A percentile compares a stretch with the other conserved stretches of the same genome.
Evolutionary conservation across 2,888 invertebrate genomes (phyloP).

Genomic region (Prosapia bicincta): DNA sequence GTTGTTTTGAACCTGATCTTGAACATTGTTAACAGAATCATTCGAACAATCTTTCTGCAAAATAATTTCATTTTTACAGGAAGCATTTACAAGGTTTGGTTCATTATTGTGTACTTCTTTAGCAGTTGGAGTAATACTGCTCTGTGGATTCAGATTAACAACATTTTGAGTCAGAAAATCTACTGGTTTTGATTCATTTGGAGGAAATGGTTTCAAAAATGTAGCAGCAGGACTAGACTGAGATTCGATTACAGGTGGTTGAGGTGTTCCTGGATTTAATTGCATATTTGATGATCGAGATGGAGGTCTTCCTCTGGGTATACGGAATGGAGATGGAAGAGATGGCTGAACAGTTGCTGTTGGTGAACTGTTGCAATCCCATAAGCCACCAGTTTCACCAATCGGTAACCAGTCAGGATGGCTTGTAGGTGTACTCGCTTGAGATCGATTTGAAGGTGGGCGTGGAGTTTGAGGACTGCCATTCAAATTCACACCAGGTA

Average conservation of each 20-base stretch:
- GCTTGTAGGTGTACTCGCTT: slow-evolving; percentile 2
- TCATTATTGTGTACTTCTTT: neutral
- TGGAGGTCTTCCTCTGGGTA: slow-evolving; percentile 62
- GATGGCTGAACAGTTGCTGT: slow-evolving; percentile 13
- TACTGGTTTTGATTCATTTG: slow-evolving; percentile 38
- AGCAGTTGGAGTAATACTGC: neutral
- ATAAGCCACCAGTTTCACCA: neutral
- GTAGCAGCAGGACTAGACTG: slow-evolving; percentile 47
- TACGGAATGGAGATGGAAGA: slow-evolving; percentile 55
- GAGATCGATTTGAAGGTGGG: slow-evolving; percentile 2
- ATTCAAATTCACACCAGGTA: neutral
- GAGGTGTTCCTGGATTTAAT: slow-evolving; percentile 48
- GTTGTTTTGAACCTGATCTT: neutral
- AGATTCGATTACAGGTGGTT: slow-evolving; percentile 46
- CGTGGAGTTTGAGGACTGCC: neutral
- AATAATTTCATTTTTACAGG: neutral
- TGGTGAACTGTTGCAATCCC: slow-evolving; percentile 23
- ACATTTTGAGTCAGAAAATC: neutral
- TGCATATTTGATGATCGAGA: slow-evolving; percentile 50
- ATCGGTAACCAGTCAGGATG: slow-evolving; percentile 16
- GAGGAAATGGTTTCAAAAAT: slow-evolving; percentile 62
- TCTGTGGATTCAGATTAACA: too few relatives aligned
- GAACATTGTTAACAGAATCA: neutral
- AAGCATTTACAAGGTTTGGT: neutral
- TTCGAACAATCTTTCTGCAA: neutral